Base-by-base conservation (phyloP, 2,797 vertebrate genomes). In the Artibeus jamaicensis region DNA sequence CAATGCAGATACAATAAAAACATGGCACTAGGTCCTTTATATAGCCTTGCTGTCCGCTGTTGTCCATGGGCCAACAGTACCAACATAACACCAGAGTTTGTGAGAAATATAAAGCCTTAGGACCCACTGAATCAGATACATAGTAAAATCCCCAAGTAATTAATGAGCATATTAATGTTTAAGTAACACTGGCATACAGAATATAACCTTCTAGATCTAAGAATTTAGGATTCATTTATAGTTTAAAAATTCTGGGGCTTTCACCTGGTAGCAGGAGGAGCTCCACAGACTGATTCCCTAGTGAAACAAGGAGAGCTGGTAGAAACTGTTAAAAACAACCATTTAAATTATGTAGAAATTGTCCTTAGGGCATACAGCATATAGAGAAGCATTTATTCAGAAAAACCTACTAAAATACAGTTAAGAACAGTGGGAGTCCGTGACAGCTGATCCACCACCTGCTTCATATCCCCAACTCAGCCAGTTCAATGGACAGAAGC, bases 141-240 rank as follows among this genome's bases (percentile, higher is more conserved):
- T 14, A 93, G 16, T 59, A 91, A 87, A 37, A 85, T 70, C 59
- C 37, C 67, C 14, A 94, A 78, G 6, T 85, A 93, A 90, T 79
- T 71, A 48, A 84, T 14, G 46, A n/a, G 39, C 14, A 83, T 39
- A 77, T 57, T 68, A 57, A 92, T 92, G 65, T 84, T 21, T 95
- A 82, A 74, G 46, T 94, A 93, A 39, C 67, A 96, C 29, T 88
- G 57, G 39, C 10, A 29, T 93, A 93, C 0, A 91, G 14, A 39
- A 76, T 86, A 76, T 86, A 89, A 86, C 7, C 26, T 65, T 84
- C 6, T 12, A 67, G 37, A 81, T 88, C 21, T 44, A 92, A 19
- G 57, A 91, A 88, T 89, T n/a, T 16, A 95, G 65, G 10, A 67
- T 84, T 94, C 57, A 29, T 71, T 92, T 86, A 44, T 83, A 86